Evolutionary conservation across 2,888 invertebrate genomes (phyloP).

Genomic region (Crepidodera aurea): DNA sequence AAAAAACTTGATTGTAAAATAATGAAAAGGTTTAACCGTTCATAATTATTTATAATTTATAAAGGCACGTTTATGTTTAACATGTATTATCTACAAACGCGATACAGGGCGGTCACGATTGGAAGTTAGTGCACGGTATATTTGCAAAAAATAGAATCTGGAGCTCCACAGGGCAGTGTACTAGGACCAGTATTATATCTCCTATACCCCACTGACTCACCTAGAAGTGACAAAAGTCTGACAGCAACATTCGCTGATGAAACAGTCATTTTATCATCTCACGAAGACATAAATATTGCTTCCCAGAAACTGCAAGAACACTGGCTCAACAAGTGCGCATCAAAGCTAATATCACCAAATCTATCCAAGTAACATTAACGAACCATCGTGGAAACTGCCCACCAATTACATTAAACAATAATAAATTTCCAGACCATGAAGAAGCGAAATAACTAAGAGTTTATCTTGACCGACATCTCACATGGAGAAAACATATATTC

Average conservation of each 20-base stretch:
- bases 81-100: background rate
- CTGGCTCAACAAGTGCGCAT: too few species aligned
- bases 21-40: constrained; percentile 13
- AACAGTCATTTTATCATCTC: background rate
- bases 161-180: background rate
- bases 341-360: too few species aligned
- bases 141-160: constrained; percentile 9
- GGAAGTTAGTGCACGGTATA: background rate
- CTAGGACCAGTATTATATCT: background rate
- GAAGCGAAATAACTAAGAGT: too few species aligned
- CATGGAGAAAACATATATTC: too few species aligned
- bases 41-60: constrained; percentile 18
- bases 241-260: background rate
- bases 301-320: background rate
- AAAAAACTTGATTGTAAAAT: constrained; percentile 10
- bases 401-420: too few species aligned
- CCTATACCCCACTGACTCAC: too few species aligned
- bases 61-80: constrained; percentile 7
- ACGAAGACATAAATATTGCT: background rate
- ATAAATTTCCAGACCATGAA: too few species aligned
- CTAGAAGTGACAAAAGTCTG: too few species aligned
- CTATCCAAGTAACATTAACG: too few species aligned
- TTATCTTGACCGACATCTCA: too few species aligned
- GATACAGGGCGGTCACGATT: background rate
- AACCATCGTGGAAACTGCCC: too few species aligned